Base-by-base conservation (phyloP, 2,113 vertebrate species). In the Rafetus swinhoei region DNA sequence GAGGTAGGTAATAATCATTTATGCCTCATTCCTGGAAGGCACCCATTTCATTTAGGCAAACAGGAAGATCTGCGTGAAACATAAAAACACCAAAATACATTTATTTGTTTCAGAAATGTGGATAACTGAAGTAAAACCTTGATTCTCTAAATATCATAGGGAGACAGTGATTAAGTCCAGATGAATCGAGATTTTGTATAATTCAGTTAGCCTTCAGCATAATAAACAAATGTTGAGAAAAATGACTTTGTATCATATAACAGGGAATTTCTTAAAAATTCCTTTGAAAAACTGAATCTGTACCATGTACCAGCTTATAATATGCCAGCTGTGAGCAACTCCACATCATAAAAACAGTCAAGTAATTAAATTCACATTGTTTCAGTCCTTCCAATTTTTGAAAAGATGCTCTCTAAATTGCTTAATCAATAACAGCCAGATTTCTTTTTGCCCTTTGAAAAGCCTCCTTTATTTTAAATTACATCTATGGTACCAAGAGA, bases 101-200 rank as follows among this genome's bases (percentile, higher is more conserved):
- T 85, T 90, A 45, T 45, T 62, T 91, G 88, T 81, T 77, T 62
- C 35, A 79, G 77, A 83, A 90, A 55, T 0, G 54, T 8, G 54
- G 93, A 25, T 55, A 55, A 53, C 57, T 59, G 94, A 93, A 92
- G 92, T 35, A 32, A 77, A 91, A 90, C 60, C 93, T 55, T 10
- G 50, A 6, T 18, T 86, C 81, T 91, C 32, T 45, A 16, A 50
- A 81, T 82, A 81, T 82, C 32, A 25, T 15, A 77, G 39, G 22
- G 74, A 50, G 39, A 77, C 24, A 77, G 29, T 35, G 65, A 72
- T 45, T 77, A 45, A 50, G 74, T 77, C 39, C 11, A 50, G 21
- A 27, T 77, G 39, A 50, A 77, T 27, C 25, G 74, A 27, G 6
- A 13, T 22, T 50, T 77, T 8, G 22, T 22, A 25, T 77, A 77